Evolutionary conservation across 2,797 vertebrate genomes (phyloP).

Genomic region (Pachyuromys duprasi): DNA sequence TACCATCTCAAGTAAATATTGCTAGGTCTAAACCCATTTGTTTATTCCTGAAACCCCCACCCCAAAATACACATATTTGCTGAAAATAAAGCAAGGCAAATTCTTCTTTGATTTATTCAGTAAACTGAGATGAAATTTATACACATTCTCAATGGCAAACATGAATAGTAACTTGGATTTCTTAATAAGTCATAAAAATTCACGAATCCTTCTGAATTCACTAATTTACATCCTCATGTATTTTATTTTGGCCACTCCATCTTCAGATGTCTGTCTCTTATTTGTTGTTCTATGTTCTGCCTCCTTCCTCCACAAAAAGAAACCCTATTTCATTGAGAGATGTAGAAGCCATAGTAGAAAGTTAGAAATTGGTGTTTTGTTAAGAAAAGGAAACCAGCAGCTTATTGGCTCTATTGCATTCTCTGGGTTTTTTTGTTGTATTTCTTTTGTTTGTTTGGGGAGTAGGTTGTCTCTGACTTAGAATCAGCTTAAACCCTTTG

Average conservation of each 20-base stretch:
- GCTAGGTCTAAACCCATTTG: conserved; percentile 32
- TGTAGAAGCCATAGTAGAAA: neutral
- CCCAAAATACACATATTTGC: conserved; percentile 1
- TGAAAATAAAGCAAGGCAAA: conserved; percentile 61
- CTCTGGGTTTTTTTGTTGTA: neutral
- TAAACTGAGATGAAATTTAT: conserved; percentile 43
- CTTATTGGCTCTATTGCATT: neutral
- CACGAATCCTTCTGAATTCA: conserved; percentile 9
- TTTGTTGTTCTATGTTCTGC: neutral
- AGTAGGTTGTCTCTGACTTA: neutral
- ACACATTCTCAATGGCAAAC: neutral
- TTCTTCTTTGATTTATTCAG: neutral
- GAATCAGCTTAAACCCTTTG: conserved; percentile 11
- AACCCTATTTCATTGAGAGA: conserved; percentile 1
- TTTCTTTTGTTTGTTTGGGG: neutral
- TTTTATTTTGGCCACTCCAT: conserved; percentile 16
- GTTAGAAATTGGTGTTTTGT: neutral
- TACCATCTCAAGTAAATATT: conserved; percentile 29
- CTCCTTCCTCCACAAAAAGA: neutral
- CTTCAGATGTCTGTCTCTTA: conserved; percentile 6
- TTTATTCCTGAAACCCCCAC: conserved; percentile 24
- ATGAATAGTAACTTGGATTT: conserved; percentile 10
- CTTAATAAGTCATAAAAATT: conserved; percentile 19
- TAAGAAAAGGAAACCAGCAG: neutral
- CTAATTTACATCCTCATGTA: neutral